phyloP scores from a whole-genome alignment of 1,140 invertebrate species.

The Drosophila auraria region DNA sequence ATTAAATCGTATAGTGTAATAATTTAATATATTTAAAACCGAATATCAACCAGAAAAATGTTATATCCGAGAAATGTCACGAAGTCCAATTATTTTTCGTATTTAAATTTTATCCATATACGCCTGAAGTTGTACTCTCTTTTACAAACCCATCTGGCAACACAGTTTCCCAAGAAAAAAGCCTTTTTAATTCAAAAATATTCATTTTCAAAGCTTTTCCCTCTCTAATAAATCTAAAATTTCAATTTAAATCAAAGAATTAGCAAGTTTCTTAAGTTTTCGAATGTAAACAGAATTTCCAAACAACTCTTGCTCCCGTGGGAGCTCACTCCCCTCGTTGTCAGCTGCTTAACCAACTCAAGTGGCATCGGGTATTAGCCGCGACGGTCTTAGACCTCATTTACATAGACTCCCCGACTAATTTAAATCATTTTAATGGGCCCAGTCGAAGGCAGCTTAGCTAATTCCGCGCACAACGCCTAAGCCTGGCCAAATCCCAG shows the following conservation, averaged over 20 bases:
- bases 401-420: conserved; percentile 49
- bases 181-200: neutral
- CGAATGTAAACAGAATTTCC: neutral
- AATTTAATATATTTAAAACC: too few relatives aligned
- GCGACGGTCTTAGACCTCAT: conserved; percentile 17
- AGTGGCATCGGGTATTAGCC: conserved; percentile 33
- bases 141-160: neutral
- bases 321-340: conserved; percentile 6
- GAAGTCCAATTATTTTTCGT: too few relatives aligned
- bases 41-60: too few relatives aligned
- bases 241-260: conserved; percentile 10
- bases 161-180: neutral
- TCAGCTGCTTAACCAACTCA: conserved; percentile 30
- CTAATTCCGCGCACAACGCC: conserved; percentile 62
- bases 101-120: too few relatives aligned
- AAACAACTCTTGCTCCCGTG: conserved; percentile 9
- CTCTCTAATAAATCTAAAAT: neutral
- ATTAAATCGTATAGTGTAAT: neutral
- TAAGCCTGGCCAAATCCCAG: conserved; percentile 69
- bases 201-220: neutral
- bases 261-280: neutral
- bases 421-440: conserved; percentile 81
- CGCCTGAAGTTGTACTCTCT: too few relatives aligned
- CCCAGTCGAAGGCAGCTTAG: conserved; percentile 39
- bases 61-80: too few relatives aligned